Conservation (phyloP, 2,113 vertebrate genomes). For the Perca schrenkii region DNA sequence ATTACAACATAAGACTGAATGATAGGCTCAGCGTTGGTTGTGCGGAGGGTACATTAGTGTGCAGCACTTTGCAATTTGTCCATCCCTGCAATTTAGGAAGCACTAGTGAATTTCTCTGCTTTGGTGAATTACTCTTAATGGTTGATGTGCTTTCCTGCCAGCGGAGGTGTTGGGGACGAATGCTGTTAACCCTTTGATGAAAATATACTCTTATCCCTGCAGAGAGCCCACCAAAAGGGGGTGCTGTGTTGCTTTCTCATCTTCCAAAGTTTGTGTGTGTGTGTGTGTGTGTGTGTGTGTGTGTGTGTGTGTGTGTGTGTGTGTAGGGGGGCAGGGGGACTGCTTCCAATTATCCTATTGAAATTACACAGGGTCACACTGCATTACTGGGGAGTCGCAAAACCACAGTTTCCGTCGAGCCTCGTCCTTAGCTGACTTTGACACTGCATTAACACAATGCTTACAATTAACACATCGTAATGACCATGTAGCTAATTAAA, state of each 20-base stretch:
- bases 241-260: conserved; percentile 76
- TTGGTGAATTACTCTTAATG: conserved; percentile 14
- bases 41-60: conserved; percentile 23
- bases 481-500: conserved; percentile 76
- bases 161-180: conserved; percentile 19
- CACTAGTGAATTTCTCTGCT: conserved; percentile 5
- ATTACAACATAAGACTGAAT: conserved; percentile 29
- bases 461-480: conserved; percentile 80
- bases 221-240: conserved; percentile 74
- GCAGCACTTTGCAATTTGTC: conserved; percentile 41
- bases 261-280: conserved; percentile 18
- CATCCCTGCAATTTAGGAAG: conserved; percentile 32
- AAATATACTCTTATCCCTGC: conserved; percentile 30
- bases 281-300: not conserved
- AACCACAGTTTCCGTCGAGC: conserved; percentile 40
- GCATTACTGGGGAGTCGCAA: conserved; percentile 58
- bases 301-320: conserved; percentile 13
- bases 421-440: conserved; percentile 76
- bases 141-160: conserved; percentile 39
- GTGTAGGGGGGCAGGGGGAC: conserved; percentile 43
- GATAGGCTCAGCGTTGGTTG: not conserved
- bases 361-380: conserved; percentile 74
- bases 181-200: conserved; percentile 28
- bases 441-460: conserved; percentile 69
- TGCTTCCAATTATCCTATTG: conserved; percentile 73